Evolutionary conservation across 2,113 vertebrate genomes (phyloP), one percentile per base, ranked within the genome.

Genomic region (Dipodomys stephensi): DNA sequence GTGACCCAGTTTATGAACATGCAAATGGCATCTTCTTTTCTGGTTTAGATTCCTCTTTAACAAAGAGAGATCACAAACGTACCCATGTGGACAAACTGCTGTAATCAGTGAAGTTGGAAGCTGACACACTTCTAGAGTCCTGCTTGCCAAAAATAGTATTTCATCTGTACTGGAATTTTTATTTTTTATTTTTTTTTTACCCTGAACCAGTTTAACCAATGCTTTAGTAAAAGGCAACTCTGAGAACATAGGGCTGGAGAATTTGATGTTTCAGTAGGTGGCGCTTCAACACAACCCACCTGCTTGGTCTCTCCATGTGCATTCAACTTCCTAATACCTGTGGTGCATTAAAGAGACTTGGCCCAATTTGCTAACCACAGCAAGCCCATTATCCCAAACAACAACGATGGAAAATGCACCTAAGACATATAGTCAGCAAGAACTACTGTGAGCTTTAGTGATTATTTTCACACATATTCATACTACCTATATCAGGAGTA

Each of bases 241-340:
- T 18, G 83, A 81, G 32, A n/a, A 0, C 18, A 32, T 80, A 64
- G 39, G 60, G 9, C 11, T 30, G 35, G 64, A 72, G 53, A 73
- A 13, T 71, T 9, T 60, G 46, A n/a, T 12, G 25, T 91, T 96
- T 97, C 98, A 90, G 96, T 95, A 98, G 98, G 98, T 98, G 98
- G 98, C 98, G 97, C 98, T 97, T 98, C 97, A 97, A 95, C 97
- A 98, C 98, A 98, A 95, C 97, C 95, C 98, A 97, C 97, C 96
- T 97, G 95, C 78, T 89, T 35, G 1, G 68, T 46, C 49, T 0
- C 32, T 49, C 1, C 30, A 15, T 1, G 39, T 16, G 39, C 11
- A 8, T 20, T 53, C 30, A 77, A 69, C 79, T 92, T 88, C n/a
- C 53, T 10, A 25, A 23, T 60, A 87, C 89, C 96, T 92, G 87